Base-by-base conservation (phyloP, 2,888 invertebrate genomes). In the Polyploca ridens region DNA sequence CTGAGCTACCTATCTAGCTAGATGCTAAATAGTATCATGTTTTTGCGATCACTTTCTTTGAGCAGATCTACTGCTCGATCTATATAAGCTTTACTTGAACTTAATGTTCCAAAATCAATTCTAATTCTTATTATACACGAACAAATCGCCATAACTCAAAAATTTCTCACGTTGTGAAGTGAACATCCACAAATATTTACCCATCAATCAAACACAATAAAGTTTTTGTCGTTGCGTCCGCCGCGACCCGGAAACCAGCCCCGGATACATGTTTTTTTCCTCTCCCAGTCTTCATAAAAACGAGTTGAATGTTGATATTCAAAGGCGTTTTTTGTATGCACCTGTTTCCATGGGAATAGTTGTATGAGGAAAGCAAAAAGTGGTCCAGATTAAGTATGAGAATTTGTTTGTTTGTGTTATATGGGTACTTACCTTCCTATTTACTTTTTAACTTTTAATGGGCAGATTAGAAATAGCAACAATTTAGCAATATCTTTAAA, bases 301-400 rank as follows among this genome's bases (percentile, higher is more conserved):
- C 88, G 85, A 88, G 86, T 88, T 89, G 84, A 85, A 84, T 84
- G 79, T 83, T 89, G 84, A 85, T 84, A 84, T 78, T 83, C 78
- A 81, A 84, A 86, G 83, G 85, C 54, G 54, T 85, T 91, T 91
- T 91, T 90, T 90, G 78, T 90, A 82, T 71, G 68, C 92, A 92
- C 92, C 92, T 92, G 92, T 91, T 84, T 82, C 81, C 83, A 83
- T 91, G 90, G 84, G 92, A 90, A 90, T 75, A 75, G 67, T 75
- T 72, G 68, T 79, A 72, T 71, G 79, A 70, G 79, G 71, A 70
- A 72, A 66, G 64, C 68, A 75, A 81, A 86, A 87, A 85, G 72
- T 78, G 76, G 73, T 76, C 79, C 83, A 85, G 79, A 86, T 86
- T 83, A 66, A 69, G 68, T 70, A 65, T 68, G 67, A 62, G 66